phyloP scores from a whole-genome alignment of 2,888 invertebrate genomes.

The Drosophila engyochracea region DNA sequence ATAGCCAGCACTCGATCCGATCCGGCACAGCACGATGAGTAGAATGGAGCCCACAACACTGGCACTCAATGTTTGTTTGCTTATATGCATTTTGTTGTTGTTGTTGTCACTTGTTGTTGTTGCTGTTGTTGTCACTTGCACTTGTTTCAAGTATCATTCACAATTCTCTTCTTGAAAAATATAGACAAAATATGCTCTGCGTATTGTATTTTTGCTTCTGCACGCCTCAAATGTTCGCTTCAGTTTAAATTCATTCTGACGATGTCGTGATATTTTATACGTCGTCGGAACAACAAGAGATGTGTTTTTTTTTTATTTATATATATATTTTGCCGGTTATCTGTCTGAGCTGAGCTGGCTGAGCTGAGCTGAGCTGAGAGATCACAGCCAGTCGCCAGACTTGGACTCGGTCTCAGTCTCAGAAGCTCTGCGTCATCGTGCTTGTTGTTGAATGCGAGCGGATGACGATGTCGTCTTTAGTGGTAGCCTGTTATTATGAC shows the following conservation, averaged over 20 bases:
- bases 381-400: constrained; percentile 25
- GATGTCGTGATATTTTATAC: constrained; percentile 83
- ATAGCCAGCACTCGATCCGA: constrained; percentile 54
- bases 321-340: constrained; percentile 64
- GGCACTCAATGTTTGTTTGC: constrained; percentile 21
- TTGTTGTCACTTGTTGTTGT: constrained; percentile 24
- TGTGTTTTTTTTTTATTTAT: constrained; percentile 15
- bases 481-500: constrained; percentile 70
- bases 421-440: constrained; percentile 31
- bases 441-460: constrained; percentile 6
- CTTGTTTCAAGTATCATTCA: constrained; percentile 27
- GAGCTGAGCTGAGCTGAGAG: constrained; percentile 12
- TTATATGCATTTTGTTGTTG: constrained; percentile 22
- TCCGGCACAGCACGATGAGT: constrained; percentile 39
- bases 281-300: constrained; percentile 32
- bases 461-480: constrained; percentile 29
- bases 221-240: constrained; percentile 78
- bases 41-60: constrained; percentile 38
- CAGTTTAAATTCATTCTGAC: constrained; percentile 83
- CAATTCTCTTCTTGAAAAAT: constrained; percentile 15
- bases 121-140: constrained; percentile 20
- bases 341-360: constrained; percentile 19
- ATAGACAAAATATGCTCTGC: constrained; percentile 19
- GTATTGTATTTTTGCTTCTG: constrained; percentile 60
- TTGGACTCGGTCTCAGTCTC: constrained; percentile 4